Evolutionary conservation across 2,797 vertebrate species (phyloP), one percentile per base, ranked within the genome.

Genomic region (Pangasius sanitwongsei): DNA sequence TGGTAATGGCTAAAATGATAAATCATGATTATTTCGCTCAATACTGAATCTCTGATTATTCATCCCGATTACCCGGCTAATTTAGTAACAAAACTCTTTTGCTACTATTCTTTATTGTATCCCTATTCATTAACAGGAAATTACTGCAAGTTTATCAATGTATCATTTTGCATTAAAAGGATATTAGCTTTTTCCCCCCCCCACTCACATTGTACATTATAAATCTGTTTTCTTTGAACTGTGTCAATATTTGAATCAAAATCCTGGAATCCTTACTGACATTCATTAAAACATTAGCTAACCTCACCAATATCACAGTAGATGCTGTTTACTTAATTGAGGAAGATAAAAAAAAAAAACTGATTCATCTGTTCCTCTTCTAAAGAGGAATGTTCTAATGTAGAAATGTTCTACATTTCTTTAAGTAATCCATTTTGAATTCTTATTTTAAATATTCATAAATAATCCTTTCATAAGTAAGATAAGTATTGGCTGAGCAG

Each of bases 401-500:
- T 34, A 34, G 34, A 34, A 34, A 34, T 69, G 65, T 31, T 34
- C n/a, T 31, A 69, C 4, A 28, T 31, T 63, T 69, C 23, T 44
- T 44, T 75, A 12, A 25, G 2, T 12, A 28, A 48, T 75, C 9
- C 23, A 75, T 25, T 6, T 48, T 75, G 28, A 28, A 75, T 28
- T 48, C 9, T 75, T 28, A 13, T 48, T 28, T 75, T 75, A 48
- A 75, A 75, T 50, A 75, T 75, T 75, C 6, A 75, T 75, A 75
- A 50, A 28, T 50, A 75, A 78, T 53, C 28, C 15, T 31, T 53
- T n/a, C 3, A 53, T 6, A 78, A 48, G 23, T 28, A 5, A 88
- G 2, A 75, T 20, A 28, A 87, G 44, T 59, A 63, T 86, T 91
- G 86, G 57, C 77, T 67, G 69, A 86, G 81, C 77, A 82, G 57